Evolutionary conservation across 2,113 vertebrate genomes (phyloP).

Genomic region (Fulica atra): DNA sequence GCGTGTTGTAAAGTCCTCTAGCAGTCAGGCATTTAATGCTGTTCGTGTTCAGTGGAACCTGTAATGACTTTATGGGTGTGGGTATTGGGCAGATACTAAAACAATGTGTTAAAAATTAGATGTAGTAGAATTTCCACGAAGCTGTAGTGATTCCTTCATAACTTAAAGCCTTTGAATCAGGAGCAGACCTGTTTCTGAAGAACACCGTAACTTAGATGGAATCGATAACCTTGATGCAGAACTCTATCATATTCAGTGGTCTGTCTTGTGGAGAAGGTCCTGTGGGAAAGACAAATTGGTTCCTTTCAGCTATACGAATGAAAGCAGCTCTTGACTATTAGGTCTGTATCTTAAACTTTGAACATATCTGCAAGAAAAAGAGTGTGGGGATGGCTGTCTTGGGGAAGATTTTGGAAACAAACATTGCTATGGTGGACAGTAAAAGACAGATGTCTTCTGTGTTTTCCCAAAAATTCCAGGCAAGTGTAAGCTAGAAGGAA

Average conservation of each 20-base stretch:
- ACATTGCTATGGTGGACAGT: background rate
- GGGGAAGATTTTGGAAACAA: background rate
- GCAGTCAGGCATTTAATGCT: background rate
- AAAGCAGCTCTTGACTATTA: background rate
- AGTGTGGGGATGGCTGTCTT: background rate
- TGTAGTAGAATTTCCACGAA: background rate
- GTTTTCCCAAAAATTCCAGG: constrained; percentile 6
- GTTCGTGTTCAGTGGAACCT: background rate
- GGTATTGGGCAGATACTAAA: background rate
- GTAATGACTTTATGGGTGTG: background rate
- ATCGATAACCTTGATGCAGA: background rate
- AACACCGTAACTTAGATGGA: background rate
- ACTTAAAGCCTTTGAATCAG: background rate
- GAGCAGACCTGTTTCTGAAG: background rate
- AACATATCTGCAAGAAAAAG: background rate
- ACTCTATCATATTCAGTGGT: background rate
- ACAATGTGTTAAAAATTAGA: background rate
- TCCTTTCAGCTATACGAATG: background rate
- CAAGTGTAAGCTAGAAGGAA: background rate
- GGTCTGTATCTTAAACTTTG: background rate
- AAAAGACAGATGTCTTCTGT: background rate
- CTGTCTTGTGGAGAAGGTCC: background rate
- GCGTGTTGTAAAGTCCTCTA: background rate
- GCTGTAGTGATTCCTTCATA: background rate
- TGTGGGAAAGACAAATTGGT: background rate